These are phyloP conservation scores for Rhynchotus rufescens DNA, from an alignment of 2,797 vertebrate genomes.

Conservation along the genomic window DNA sequence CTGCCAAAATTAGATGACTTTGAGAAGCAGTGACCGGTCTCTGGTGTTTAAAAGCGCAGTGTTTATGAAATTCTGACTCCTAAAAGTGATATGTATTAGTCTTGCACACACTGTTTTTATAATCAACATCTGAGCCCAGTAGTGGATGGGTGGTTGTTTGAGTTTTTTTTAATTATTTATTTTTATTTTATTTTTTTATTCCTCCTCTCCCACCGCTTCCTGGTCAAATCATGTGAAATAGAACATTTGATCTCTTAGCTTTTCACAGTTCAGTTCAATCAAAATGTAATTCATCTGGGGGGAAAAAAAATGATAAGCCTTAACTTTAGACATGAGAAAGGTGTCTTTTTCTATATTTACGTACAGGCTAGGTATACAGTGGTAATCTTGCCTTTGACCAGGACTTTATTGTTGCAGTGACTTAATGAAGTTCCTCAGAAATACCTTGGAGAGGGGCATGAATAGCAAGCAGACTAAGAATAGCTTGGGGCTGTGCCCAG, in stretches of 20 bases:
- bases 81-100: background rate
- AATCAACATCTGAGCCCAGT: background rate
- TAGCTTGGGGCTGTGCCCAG: background rate
- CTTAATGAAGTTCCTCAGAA: background rate
- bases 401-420: background rate
- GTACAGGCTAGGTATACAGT: background rate
- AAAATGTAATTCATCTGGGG: background rate
- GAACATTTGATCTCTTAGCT: background rate
- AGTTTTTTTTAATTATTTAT: too few species aligned
- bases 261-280: background rate
- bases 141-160: background rate
- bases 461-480: background rate
- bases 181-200: too few species aligned
- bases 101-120: background rate
- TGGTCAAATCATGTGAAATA: background rate
- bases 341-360: background rate
- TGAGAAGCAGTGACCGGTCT: background rate
- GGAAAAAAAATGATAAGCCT: background rate
- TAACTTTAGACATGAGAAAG: background rate
- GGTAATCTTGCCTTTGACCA: background rate
- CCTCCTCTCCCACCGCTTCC: background rate
- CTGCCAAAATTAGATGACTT: background rate
- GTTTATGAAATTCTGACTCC: background rate
- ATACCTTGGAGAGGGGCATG: constrained; percentile 40
- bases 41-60: background rate